A percentile compares a stretch with the other conserved stretches of the same genome.
Evolutionary conservation across 2,888 invertebrate species (phyloP).

Genomic region (Xanthorhoe designata): DNA sequence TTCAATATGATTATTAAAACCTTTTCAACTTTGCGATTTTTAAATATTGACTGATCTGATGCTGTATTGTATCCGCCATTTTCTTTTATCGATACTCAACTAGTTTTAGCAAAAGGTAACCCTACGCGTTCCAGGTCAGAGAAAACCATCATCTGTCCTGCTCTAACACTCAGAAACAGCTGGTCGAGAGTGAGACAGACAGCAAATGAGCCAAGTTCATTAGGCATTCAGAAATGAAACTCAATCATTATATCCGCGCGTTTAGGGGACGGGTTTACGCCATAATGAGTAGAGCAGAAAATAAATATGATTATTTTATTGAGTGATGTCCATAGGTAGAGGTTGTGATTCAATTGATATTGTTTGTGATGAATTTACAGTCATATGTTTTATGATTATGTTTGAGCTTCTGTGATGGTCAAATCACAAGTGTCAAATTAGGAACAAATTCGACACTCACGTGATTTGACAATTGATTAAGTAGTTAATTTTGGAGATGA

Average conservation of each 20-base stretch:
- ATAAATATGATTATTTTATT: slow-evolving; percentile 40
- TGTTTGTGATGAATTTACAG: neutral
- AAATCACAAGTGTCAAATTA: too few relatives aligned
- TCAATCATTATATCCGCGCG: slow-evolving; percentile 70
- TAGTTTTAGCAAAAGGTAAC: slow-evolving; percentile 15
- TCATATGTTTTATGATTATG: neutral
- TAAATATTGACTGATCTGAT: too few relatives aligned
- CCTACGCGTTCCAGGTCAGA: slow-evolving; percentile 35
- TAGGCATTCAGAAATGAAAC: slow-evolving; percentile 78
- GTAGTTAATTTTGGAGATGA: too few relatives aligned
- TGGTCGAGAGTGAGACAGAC: slow-evolving; percentile 22
- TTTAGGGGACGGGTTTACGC: slow-evolving; percentile 59
- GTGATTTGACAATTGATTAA: too few relatives aligned
- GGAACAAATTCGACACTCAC: too few relatives aligned
- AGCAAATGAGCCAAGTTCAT: slow-evolving; percentile 70
- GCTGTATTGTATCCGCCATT: neutral
- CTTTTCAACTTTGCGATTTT: too few relatives aligned
- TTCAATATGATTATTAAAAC: too few relatives aligned
- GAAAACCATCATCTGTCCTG: slow-evolving; percentile 41
- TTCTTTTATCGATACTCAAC: neutral
- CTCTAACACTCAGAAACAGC: slow-evolving; percentile 37
- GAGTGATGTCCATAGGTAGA: slow-evolving; percentile 26
- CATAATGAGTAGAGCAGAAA: slow-evolving; percentile 46
- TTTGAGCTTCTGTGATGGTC: neutral
- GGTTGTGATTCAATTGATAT: slow-evolving; percentile 28